Conservation (phyloP, 2,888 invertebrate species). For the Ophraella communa region DNA sequence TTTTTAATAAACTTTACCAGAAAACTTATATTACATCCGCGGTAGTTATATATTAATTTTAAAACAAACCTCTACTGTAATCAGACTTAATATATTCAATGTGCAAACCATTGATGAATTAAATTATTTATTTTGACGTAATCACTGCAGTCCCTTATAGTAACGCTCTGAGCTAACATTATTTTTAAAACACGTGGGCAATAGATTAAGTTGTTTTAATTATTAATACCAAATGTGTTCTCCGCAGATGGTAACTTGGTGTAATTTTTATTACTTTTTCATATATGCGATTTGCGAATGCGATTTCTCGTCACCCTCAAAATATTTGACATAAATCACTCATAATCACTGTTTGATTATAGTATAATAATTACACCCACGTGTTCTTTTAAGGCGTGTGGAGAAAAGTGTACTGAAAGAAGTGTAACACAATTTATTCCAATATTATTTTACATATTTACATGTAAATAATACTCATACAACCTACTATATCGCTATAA, state of each 20-base stretch:
- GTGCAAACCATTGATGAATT: background rate
- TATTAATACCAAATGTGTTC: conserved; percentile 1
- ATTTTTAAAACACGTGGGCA: background rate
- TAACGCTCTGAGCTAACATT: background rate
- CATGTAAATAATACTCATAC: too few species aligned
- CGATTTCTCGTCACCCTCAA: background rate
- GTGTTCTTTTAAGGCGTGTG: background rate
- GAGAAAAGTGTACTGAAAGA: background rate
- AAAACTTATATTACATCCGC: too few species aligned
- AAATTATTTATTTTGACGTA: too few species aligned
- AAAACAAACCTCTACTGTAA: too few species aligned
- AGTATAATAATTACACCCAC: background rate
- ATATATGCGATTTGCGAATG: background rate
- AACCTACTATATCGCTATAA: too few species aligned
- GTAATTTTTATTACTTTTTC: conserved; percentile 4
- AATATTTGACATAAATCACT: background rate
- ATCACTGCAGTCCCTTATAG: background rate
- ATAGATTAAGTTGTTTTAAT: background rate
- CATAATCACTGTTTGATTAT: too few species aligned
- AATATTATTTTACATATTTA: background rate
- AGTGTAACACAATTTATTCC: too few species aligned
- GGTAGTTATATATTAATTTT: too few species aligned
- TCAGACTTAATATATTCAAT: background rate
- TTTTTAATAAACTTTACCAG: too few species aligned
- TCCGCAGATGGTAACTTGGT: background rate